Percentiles rank a stretch among this genome's conserved stretches.
These are phyloP conservation scores for Agriopis marginaria DNA, from an alignment of 2,888 invertebrate genomes.

Conservation along the genomic window DNA sequence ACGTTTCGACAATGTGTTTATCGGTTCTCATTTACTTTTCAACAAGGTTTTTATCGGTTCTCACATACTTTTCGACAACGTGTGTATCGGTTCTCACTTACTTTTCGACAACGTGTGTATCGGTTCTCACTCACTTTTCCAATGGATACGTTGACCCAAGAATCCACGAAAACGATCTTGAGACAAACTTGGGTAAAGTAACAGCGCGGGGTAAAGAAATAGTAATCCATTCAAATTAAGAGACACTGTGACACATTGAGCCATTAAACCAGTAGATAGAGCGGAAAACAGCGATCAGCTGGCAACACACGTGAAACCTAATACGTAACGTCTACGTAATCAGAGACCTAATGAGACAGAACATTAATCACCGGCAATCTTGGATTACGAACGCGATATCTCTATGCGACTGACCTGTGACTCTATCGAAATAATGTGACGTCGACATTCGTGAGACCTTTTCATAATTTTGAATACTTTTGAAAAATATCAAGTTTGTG, in stretches of 20 bases:
- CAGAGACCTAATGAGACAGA: conserved; percentile 45
- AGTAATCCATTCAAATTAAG: neutral
- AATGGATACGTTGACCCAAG: no score
- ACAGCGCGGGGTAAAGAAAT: neutral
- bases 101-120: no score
- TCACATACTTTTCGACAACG: no score
- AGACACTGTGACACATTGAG: conserved; percentile 8
- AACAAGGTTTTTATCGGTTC: no score
- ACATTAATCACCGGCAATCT: conserved; percentile 44
- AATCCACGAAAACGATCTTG: no score
- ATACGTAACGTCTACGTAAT: conserved; percentile 46
- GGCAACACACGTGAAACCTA: conserved; percentile 34
- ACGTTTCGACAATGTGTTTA: no score
- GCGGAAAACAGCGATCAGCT: conserved; percentile 36
- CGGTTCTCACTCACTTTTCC: no score
- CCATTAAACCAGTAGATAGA: conserved; percentile 28
- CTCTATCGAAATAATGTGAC: conserved; percentile 16
- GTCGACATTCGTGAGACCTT: neutral
- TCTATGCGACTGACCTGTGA: conserved; percentile 28
- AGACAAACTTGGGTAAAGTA: no score
- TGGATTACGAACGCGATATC: conserved; percentile 27
- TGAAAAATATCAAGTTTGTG: no score
- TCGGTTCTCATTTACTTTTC: no score
- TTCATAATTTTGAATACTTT: neutral
- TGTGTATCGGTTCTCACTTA: no score